Conservation (phyloP, 1,140 invertebrate species). For the Rhagoletis pomonella region DNA sequence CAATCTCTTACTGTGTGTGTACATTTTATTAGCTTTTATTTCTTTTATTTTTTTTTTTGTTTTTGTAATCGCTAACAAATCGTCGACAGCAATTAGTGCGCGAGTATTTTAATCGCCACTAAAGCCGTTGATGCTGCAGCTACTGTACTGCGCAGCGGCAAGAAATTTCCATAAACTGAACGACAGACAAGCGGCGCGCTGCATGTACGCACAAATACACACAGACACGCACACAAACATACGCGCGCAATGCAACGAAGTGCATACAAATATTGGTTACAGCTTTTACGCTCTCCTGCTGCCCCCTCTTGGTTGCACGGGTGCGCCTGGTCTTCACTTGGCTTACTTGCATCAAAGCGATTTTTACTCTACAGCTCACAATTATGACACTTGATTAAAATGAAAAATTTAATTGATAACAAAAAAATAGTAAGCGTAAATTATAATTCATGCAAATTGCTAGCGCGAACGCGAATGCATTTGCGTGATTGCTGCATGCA, state of each 20-base stretch:
- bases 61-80: slow-evolving; percentile 5
- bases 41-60: not conserved
- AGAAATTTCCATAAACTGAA: slow-evolving; percentile 15
- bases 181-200: not conserved
- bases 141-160: slow-evolving; percentile 1
- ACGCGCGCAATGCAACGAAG: not conserved
- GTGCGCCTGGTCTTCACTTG: no score
- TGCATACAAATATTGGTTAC: not conserved
- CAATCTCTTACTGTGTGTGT: not conserved
- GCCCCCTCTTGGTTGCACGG: not conserved
- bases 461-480: slow-evolving; percentile 11
- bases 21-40: not conserved
- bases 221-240: not conserved
- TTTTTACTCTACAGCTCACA: not conserved
- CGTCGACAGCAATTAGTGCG: slow-evolving; percentile 27
- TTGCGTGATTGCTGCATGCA: slow-evolving; percentile 45
- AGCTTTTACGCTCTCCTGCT: no score
- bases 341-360: not conserved
- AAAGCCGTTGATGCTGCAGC: not conserved
- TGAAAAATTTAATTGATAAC: slow-evolving; percentile 22
- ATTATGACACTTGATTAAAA: slow-evolving; percentile 51
- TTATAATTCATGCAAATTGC: slow-evolving; percentile 41
- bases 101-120: slow-evolving; percentile 39
- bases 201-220: not conserved
- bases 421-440: slow-evolving; percentile 33